A percentile compares a stretch with the other conserved stretches of the same genome.
Evolutionary conservation across 1,140 invertebrate species (phyloP).

Genomic region (Stenopsyche tienmushanensis): DNA sequence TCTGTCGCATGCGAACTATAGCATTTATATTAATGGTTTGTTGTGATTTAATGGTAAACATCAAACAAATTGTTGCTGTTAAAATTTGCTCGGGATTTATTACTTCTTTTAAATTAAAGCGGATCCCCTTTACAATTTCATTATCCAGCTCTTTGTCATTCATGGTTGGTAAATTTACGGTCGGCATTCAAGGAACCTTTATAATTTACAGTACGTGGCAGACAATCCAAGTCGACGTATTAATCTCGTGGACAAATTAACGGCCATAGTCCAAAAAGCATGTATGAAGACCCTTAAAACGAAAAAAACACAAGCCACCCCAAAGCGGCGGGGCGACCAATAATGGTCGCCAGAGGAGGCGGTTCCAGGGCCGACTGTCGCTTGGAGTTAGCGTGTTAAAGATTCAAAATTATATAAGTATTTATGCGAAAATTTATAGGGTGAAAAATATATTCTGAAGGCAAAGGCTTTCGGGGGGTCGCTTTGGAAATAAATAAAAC

Average conservation of each 20-base stretch:
- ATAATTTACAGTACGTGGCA: constrained; percentile 19
- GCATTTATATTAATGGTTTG: no score
- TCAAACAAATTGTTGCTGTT: no score
- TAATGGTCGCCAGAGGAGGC: not conserved
- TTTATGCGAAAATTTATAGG: not conserved
- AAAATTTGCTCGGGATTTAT: no score
- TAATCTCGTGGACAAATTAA: constrained; percentile 22
- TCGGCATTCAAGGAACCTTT: constrained; percentile 9
- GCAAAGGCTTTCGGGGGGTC: constrained; percentile 1
- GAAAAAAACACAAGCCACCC: not conserved
- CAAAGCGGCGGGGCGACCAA: not conserved
- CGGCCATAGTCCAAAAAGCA: not conserved
- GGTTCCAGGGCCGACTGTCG: not conserved
- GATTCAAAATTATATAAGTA: constrained; percentile 4
- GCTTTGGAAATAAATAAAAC: constrained; percentile 15
- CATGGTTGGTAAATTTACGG: constrained; percentile 15
- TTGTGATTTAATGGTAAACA: no score
- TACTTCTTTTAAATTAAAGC: no score
- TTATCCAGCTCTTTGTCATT: constrained; percentile 21
- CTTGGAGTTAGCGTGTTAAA: not conserved
- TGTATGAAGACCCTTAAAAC: not conserved
- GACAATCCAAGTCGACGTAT: constrained; percentile 22
- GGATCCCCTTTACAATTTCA: no score
- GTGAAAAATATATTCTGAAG: constrained; percentile 8
- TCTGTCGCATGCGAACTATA: no score